phyloP scores from a whole-genome alignment of 2,113 vertebrate species.

The Cariama cristata region DNA sequence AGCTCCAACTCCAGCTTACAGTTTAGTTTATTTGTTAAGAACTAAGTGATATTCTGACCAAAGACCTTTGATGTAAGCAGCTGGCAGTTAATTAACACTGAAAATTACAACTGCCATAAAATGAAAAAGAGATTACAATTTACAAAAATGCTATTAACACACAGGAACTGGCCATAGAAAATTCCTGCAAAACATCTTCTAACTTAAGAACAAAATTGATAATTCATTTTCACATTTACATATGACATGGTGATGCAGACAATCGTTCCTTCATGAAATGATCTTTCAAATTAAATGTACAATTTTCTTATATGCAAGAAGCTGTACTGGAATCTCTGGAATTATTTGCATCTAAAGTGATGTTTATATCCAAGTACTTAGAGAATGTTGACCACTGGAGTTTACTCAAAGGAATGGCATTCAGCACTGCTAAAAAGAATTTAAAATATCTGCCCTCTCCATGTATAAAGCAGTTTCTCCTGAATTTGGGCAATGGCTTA shows the following conservation, averaged over 20 bases:
- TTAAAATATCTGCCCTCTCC: conserved; percentile 3
- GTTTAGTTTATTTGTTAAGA: background rate
- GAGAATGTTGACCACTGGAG: background rate
- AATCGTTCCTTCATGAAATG: background rate
- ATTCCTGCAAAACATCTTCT: background rate
- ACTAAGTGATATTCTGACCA: background rate
- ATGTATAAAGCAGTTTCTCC: background rate
- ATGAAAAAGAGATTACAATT: background rate
- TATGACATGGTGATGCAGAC: background rate
- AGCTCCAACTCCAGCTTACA: background rate
- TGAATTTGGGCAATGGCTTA: background rate
- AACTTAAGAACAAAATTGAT: background rate
- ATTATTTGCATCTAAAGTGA: background rate
- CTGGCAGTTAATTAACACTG: conserved; percentile 1
- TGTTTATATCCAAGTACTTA: background rate
- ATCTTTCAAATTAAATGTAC: background rate
- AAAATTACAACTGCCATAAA: background rate
- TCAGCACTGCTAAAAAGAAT: conserved; percentile 4
- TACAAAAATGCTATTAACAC: background rate
- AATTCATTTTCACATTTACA: background rate
- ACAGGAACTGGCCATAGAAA: background rate
- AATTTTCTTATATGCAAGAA: background rate
- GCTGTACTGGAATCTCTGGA: background rate
- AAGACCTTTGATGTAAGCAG: background rate
- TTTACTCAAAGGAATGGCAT: conserved; percentile 35